Percentiles rank a stretch among this genome's conserved stretches.
Conservation (phyloP, 2,888 invertebrate genomes). For the Tuta absoluta region DNA sequence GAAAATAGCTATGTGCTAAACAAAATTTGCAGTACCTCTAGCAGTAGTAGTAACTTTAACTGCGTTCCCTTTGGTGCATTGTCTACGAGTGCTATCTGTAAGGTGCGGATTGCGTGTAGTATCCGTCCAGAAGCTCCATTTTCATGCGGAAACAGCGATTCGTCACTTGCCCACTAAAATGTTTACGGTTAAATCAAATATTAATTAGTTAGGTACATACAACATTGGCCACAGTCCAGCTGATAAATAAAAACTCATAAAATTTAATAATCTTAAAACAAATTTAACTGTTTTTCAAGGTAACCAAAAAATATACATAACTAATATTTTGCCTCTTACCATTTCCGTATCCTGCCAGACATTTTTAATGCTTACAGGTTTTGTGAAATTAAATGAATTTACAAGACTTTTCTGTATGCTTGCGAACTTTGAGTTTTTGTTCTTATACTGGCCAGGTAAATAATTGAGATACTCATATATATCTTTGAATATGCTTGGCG, state of each 20-base stretch:
- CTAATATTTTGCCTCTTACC: constrained; percentile 47
- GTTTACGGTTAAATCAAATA: constrained; percentile 4
- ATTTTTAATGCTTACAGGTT: constrained; percentile 43
- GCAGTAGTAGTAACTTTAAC: constrained; percentile 89
- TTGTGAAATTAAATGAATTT: constrained; percentile 64
- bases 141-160: constrained; percentile 70
- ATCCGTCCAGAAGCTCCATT: constrained; percentile 82
- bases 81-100: constrained; percentile 87
- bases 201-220: background rate
- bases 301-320: background rate
- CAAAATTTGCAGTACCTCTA: constrained; percentile 82
- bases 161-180: constrained; percentile 69
- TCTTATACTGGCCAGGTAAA: constrained; percentile 65
- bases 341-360: constrained; percentile 58
- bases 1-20: no score
- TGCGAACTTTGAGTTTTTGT: constrained; percentile 59
- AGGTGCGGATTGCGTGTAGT: constrained; percentile 83
- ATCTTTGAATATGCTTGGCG: constrained; percentile 58
- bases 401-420: constrained; percentile 55
- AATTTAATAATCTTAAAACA: background rate
- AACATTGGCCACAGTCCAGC: background rate
- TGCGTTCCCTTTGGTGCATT: constrained; percentile 94
- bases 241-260: background rate
- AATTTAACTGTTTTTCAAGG: background rate
- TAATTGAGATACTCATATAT: constrained; percentile 67